A percentile compares a stretch with the other conserved stretches of the same genome.
Evolutionary conservation across 23 tunicate species (phyloP).

Genomic region (Aplidium turbinatum): DNA sequence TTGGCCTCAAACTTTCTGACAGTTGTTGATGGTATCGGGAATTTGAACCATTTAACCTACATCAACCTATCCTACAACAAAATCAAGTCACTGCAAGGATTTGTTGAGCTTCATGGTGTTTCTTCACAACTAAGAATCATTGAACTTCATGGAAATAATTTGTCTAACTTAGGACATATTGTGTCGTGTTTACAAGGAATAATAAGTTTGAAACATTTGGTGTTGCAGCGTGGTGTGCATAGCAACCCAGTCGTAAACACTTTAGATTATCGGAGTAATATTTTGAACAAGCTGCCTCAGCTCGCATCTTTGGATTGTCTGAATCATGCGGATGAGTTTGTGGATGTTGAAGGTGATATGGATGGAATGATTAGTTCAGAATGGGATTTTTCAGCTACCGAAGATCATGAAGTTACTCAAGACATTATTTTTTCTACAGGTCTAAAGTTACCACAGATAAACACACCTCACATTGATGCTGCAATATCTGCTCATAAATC

Average conservation of each 20-base stretch:
- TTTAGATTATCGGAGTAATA: conserved; percentile 24
- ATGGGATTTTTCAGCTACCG: background rate
- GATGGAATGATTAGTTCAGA: background rate
- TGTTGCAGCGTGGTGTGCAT: conserved; percentile 13
- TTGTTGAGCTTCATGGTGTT: conserved; percentile 17
- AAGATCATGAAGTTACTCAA: background rate
- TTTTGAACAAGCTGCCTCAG: conserved; percentile 47
- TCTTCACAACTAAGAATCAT: conserved; percentile 27
- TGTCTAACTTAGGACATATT: conserved; percentile 17
- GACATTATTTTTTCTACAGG: background rate
- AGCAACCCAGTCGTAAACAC: conserved; percentile 38
- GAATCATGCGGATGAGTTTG: conserved; percentile 19
- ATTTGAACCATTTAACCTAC: background rate
- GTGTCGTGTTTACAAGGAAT: conserved; percentile 44
- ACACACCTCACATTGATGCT: conserved; percentile 58
- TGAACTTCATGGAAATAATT: conserved; percentile 49
- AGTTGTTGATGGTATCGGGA: background rate
- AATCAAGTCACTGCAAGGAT: conserved; percentile 10
- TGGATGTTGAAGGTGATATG: background rate
- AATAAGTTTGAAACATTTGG: conserved; percentile 34
- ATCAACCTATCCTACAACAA: conserved; percentile 28
- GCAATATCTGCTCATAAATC: conserved; percentile 16
- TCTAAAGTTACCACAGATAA: background rate
- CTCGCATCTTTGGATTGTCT: conserved; percentile 34
- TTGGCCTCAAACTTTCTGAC: conserved; percentile 17